These are phyloP conservation scores for Drosophila flavopinicola DNA, from an alignment of 2,888 invertebrate species.

Conservation along the genomic window DNA sequence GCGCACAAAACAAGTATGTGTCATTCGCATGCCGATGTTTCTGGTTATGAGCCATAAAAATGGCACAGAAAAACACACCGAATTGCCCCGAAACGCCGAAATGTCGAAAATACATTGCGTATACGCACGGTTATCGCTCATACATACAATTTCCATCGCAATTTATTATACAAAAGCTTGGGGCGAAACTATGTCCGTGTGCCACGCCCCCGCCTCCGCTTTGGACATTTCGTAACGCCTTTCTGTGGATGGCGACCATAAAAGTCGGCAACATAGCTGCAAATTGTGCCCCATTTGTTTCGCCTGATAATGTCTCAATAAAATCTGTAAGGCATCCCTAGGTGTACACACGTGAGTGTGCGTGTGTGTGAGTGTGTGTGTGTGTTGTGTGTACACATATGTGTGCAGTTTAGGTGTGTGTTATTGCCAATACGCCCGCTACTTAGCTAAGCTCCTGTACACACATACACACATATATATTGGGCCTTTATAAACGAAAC, in stretches of 20 bases:
- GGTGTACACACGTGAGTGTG: constrained; percentile 39
- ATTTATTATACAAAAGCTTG: constrained; percentile 55
- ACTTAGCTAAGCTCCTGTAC: constrained; percentile 27
- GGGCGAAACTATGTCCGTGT: constrained; percentile 55
- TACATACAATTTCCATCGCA: constrained; percentile 45
- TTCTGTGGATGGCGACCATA: constrained; percentile 45
- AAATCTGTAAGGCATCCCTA: constrained; percentile 59
- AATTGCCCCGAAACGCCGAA: constrained; percentile 12
- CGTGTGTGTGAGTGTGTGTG: background rate
- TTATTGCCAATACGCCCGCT: constrained; percentile 50
- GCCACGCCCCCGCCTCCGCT: constrained; percentile 37
- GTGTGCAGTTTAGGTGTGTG: constrained; percentile 31
- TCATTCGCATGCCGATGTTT: constrained; percentile 55
- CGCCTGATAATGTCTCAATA: constrained; percentile 74
- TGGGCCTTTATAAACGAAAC: constrained; percentile 43
- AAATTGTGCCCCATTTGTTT: constrained; percentile 77
- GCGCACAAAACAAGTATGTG: constrained; percentile 49
- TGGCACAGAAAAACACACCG: constrained; percentile 24
- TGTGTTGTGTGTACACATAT: constrained; percentile 9
- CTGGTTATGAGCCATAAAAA: constrained; percentile 69
- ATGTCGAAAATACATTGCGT: constrained; percentile 45
- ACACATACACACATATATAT: constrained; percentile 7
- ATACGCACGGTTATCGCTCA: constrained; percentile 69
- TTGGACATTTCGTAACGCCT: constrained; percentile 54
- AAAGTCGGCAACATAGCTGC: constrained; percentile 56